Conservation (phyloP, 2,797 vertebrate species). For the Triplophysa yarkandensis region DNA sequence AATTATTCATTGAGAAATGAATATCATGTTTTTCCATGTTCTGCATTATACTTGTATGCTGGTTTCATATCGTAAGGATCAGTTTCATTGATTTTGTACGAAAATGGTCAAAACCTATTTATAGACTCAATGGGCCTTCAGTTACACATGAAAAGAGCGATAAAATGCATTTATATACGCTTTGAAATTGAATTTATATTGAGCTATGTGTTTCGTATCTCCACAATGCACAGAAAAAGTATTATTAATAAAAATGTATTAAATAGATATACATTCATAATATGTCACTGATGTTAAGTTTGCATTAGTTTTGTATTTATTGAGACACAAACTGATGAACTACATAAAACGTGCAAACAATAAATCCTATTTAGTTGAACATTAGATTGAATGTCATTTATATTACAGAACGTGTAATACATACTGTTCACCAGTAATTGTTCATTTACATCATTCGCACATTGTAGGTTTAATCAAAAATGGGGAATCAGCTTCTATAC, state of each 20-base stretch:
- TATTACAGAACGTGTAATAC: conserved; percentile 60
- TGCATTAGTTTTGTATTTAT: conserved; percentile 21
- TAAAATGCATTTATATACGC: not conserved
- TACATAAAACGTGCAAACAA: conserved; percentile 22
- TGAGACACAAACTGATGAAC: not conserved
- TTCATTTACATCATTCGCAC: conserved; percentile 45
- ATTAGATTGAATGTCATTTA: conserved; percentile 63
- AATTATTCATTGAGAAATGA: conserved; percentile 10
- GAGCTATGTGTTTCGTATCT: not conserved
- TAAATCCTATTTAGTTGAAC: conserved; percentile 29
- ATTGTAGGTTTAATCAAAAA: conserved; percentile 21
- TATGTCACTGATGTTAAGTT: conserved; percentile 3
- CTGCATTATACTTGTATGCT: not conserved
- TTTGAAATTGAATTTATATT: not conserved
- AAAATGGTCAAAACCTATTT: not conserved
- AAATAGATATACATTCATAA: not conserved
- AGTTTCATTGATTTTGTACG: not conserved
- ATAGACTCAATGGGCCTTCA: not conserved
- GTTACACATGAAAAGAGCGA: not conserved
- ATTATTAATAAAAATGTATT: not conserved
- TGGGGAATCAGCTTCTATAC: conserved; percentile 19
- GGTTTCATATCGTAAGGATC: not conserved
- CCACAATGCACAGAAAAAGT: not conserved
- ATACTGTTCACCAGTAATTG: conserved; percentile 60
- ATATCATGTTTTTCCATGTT: not conserved